Percentiles rank a stretch among this genome's conserved stretches.
These are phyloP conservation scores for Sebastes cheni DNA, from an alignment of 2,797 vertebrate genomes.

Conservation along the genomic window DNA sequence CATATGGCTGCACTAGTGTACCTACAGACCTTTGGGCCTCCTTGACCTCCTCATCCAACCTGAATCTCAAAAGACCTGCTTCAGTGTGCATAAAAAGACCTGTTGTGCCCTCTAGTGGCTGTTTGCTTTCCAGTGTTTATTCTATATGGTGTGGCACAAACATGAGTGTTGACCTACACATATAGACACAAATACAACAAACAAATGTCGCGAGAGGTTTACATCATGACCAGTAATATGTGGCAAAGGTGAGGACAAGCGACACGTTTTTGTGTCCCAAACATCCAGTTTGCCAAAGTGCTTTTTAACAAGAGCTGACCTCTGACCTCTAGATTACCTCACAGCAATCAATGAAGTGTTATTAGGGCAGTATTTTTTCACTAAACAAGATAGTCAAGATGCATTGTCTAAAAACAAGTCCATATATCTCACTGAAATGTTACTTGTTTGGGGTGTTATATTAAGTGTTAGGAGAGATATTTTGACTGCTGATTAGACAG, in stretches of 20 bases:
- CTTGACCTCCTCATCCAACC: constrained; percentile 46
- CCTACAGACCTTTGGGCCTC: constrained; percentile 10
- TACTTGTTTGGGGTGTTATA: too few relatives aligned
- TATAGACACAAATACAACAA: background rate
- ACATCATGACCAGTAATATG: background rate
- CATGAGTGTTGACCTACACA: background rate
- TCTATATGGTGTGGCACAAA: background rate
- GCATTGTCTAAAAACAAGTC: too few relatives aligned
- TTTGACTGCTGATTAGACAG: too few relatives aligned
- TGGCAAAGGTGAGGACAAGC: background rate
- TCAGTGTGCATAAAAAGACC: constrained; percentile 40
- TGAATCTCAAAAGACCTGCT: background rate
- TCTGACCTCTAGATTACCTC: background rate
- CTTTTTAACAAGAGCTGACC: background rate
- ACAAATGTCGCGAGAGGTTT: background rate
- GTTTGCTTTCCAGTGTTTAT: background rate
- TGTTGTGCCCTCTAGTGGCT: constrained; percentile 74
- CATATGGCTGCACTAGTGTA: background rate
- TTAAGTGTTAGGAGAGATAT: too few relatives aligned
- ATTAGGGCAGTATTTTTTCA: background rate
- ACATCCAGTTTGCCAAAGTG: background rate
- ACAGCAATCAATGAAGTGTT: background rate
- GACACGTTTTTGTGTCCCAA: background rate
- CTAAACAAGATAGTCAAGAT: too few relatives aligned
- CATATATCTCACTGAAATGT: too few relatives aligned